phyloP scores from a whole-genome alignment of 2,797 vertebrate genomes.

The Vespertilio murinus region DNA sequence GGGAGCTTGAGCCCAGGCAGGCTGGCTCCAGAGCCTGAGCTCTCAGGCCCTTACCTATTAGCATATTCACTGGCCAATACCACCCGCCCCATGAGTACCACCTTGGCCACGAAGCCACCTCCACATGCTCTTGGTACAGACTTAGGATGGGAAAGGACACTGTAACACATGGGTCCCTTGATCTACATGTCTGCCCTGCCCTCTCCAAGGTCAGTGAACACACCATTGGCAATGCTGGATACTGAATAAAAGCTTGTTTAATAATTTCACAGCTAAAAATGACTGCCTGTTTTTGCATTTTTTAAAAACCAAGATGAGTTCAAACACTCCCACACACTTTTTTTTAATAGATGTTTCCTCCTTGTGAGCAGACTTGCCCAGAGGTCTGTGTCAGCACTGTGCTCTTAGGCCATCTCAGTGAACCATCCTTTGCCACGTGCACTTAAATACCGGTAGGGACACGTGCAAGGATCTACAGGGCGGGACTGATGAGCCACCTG shows the following conservation, averaged over 20 bases:
- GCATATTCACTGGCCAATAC: rapidly evolving
- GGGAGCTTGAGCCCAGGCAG: background rate
- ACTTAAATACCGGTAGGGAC: background rate
- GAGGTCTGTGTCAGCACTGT: rapidly evolving
- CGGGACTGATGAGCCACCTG: rapidly evolving
- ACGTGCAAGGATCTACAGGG: too few species aligned
- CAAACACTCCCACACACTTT: too few species aligned
- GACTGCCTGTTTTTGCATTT: background rate
- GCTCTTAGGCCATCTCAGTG: background rate
- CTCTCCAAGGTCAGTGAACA: background rate
- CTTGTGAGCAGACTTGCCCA: background rate
- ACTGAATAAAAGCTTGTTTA: background rate
- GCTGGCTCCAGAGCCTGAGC: background rate
- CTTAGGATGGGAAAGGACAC: background rate
- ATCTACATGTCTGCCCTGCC: background rate
- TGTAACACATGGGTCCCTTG: background rate
- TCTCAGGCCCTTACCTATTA: background rate
- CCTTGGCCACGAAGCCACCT: background rate
- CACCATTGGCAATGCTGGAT: too few species aligned
- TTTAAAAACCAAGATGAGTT: background rate
- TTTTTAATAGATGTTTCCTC: background rate
- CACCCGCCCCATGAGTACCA: background rate
- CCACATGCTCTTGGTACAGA: background rate
- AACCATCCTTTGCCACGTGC: background rate
- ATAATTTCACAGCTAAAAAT: background rate